Evolutionary conservation across 2,888 invertebrate genomes (phyloP), one percentile per base, ranked within the genome.

Genomic region (Erynnis tages): DNA sequence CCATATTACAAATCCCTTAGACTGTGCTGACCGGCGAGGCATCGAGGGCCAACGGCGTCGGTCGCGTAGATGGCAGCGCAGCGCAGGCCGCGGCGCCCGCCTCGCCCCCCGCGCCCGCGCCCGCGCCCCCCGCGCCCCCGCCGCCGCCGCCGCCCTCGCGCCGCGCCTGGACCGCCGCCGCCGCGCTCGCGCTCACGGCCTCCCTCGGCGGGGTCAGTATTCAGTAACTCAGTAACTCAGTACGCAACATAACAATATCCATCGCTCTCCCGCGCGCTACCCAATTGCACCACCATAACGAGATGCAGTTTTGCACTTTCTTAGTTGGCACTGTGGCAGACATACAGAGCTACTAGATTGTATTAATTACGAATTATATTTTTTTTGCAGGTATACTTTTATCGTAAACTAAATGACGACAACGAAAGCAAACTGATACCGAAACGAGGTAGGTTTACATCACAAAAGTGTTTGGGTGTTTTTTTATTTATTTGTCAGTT

Each of bases 201-300:
- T 80, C 87, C 6, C 61, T 86, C 21, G 83, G 82, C 45, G 87
- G 83, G 57, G 89, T 86, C 49, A 56, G 70, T 67, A 25, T 27
- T 13, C 17, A 23, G n/a, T n/a, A n/a, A n/a, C n/a, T n/a, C n/a
- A n/a, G n/a, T n/a, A n/a, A n/a, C n/a, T n/a, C n/a, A n/a, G n/a
- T n/a, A n/a, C n/a, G n/a, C n/a, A n/a, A n/a, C n/a, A n/a, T n/a
- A n/a, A n/a, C n/a, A n/a, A n/a, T n/a, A n/a, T n/a, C n/a, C n/a
- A n/a, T n/a, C n/a, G n/a, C n/a, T n/a, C n/a, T n/a, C n/a, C n/a
- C n/a, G n/a, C n/a, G n/a, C n/a, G n/a, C n/a, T n/a, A n/a, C n/a
- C n/a, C n/a, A n/a, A n/a, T n/a, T n/a, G n/a, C n/a, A n/a, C n/a
- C n/a, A n/a, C n/a, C n/a, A n/a, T n/a, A n/a, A n/a, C n/a, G n/a